Conservation (phyloP, 2,888 invertebrate genomes). For the Phaedon cochleariae region DNA sequence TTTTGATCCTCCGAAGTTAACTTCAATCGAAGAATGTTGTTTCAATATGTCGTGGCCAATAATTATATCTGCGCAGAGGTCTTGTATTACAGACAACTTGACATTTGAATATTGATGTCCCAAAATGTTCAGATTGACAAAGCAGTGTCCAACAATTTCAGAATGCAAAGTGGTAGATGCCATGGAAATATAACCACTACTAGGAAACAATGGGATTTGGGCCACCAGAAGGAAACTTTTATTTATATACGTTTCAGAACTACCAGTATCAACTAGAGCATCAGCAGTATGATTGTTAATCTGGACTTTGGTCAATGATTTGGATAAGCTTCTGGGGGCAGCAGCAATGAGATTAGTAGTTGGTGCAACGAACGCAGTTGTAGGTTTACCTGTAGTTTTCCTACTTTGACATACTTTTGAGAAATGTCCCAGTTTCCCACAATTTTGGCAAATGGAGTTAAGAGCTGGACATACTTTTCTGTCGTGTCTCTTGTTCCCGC, state of each 20-base stretch:
- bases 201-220: not conserved
- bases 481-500: not conserved
- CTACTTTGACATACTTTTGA: not conserved
- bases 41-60: too few relatives aligned
- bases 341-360: not conserved
- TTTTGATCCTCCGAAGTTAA: constrained; percentile 2
- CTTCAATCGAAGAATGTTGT: too few relatives aligned
- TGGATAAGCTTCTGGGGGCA: constrained; percentile 1
- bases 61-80: not conserved
- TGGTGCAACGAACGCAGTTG: not conserved
- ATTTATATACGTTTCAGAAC: not conserved
- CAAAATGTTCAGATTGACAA: not conserved
- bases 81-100: constrained; percentile 7
- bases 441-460: not conserved
- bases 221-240: not conserved
- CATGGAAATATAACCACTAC: not conserved
- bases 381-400: not conserved
- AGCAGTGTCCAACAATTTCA: too few relatives aligned
- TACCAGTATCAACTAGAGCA: constrained; percentile 5
- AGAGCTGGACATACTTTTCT: not conserved
- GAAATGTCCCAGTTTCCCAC: not conserved
- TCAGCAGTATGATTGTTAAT: constrained; percentile 5
- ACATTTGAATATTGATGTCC: not conserved
- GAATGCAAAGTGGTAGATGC: not conserved
- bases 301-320: not conserved